Evolutionary conservation across 2,113 vertebrate genomes (phyloP).

Genomic region (Brachionichthys hirsutus): DNA sequence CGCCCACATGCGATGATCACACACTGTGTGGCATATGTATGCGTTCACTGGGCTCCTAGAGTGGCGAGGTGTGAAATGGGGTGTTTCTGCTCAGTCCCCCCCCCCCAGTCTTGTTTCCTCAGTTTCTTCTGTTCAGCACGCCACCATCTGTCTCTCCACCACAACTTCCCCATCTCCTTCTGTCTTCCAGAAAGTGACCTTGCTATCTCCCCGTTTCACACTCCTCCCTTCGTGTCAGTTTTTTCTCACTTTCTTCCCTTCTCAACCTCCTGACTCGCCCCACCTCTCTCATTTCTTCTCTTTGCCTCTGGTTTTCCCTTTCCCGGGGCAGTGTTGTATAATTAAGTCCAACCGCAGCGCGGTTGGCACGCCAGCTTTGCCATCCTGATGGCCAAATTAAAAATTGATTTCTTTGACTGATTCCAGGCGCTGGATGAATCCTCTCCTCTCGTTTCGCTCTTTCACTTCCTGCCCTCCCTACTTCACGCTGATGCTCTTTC

Average conservation of each 20-base stretch:
- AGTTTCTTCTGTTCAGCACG: conserved; percentile 28
- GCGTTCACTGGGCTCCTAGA: conserved; percentile 27
- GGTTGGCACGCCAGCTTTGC: conserved; percentile 61
- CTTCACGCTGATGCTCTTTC: conserved; percentile 32
- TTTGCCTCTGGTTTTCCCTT: conserved; percentile 36
- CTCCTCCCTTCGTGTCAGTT: conserved; percentile 33
- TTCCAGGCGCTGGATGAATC: conserved; percentile 59
- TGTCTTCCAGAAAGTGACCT: conserved; percentile 57
- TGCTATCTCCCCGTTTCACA: conserved; percentile 55
- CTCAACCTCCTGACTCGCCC: conserved; percentile 21
- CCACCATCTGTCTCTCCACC: conserved; percentile 52
- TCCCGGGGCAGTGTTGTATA: conserved; percentile 64
- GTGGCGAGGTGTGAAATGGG: conserved; percentile 52
- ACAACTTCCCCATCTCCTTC: conserved; percentile 28
- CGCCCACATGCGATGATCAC: conserved; percentile 50
- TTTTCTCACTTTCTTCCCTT: conserved; percentile 4
- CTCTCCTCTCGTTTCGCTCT: conserved; percentile 22
- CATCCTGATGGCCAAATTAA: conserved; percentile 76
- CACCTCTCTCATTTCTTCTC: conserved; percentile 21
- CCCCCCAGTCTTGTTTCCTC: conserved; percentile 33
- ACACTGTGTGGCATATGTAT: conserved; percentile 29
- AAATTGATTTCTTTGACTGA: conserved; percentile 80
- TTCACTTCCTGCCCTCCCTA: conserved; percentile 25
- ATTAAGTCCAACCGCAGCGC: conserved; percentile 67
- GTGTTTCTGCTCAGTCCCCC: conserved; percentile 28